These are phyloP conservation scores for Dolomedes plantarius DNA, from an alignment of 2,888 invertebrate genomes.

Conservation along the genomic window DNA sequence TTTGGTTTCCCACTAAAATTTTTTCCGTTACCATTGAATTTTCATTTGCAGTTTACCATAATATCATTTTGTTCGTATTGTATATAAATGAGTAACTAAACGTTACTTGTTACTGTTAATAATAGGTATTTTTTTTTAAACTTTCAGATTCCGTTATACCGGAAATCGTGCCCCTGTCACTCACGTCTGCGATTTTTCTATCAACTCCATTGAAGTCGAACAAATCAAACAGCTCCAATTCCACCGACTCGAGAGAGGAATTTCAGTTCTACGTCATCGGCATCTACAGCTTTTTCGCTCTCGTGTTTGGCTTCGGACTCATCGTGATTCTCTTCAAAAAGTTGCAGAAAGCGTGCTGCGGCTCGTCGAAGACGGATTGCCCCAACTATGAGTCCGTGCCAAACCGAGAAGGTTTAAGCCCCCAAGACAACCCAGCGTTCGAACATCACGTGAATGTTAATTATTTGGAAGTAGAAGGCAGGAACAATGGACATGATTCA, in stretches of 20 bases:
- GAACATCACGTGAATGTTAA: background rate
- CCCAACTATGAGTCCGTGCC: background rate
- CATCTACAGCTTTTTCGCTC: slow-evolving; percentile 15
- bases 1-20: no score
- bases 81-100: no score
- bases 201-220: background rate
- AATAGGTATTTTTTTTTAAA: background rate
- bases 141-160: background rate
- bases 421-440: background rate
- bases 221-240: background rate
- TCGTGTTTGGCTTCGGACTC: slow-evolving; percentile 9
- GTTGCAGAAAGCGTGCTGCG: background rate
- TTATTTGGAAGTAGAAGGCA: background rate
- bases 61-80: no score
- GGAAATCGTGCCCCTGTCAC: background rate
- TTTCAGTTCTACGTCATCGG: slow-evolving; percentile 34
- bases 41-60: no score
- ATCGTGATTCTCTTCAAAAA: background rate
- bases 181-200: background rate
- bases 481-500: background rate
- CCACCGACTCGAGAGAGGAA: background rate
- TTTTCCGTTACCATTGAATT: no score
- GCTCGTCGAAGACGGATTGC: background rate
- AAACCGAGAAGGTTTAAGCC: background rate
- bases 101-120: no score